Base-by-base conservation (phyloP, 2,797 vertebrate species). In the Neopelma chrysocephalum region DNA sequence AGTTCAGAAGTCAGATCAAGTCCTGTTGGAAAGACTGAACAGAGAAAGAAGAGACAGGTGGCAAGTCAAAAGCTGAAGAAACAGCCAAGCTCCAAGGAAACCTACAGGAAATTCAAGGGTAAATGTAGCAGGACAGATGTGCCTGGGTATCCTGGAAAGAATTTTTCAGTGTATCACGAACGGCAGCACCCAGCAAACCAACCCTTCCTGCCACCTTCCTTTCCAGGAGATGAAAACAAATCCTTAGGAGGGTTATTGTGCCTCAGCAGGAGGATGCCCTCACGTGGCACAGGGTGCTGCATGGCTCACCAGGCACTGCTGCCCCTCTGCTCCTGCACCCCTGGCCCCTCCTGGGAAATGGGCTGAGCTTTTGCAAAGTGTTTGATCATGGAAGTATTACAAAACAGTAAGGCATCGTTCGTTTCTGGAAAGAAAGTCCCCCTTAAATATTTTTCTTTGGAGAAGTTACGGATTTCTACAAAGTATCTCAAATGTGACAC, bases 221-320 rank as follows among this genome's bases (percentile, higher is more conserved):
- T 88, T 60, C 62, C 80, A 56, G 54, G 23, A 82, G 23, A 20
- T 19, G 31, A 19, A n/a, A 69, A 38, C 12, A 19, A 40, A 71
- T 43, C 34, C 62, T 34, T 25, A 3, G 14, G 31, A 15, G 50
- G 21, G 25, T 27, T 57, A 3, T 11, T 42, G 21, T 80, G 3
- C 25, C 65, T 40, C 7, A 17, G 43, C 29, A 53, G 82, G 20
- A 60, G 42, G 56, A 64, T 43, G 47, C 36, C 36, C 54, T 57
- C 29, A 1, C 0, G 0, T 2, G 3, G 47, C 42, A 2, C 43
- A 16, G 7, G 2, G 25, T 12, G 51, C 73, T 36, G 16, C 8
- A 0, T 9, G 31, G 17, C 45, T 75, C 45, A 7, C 34, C 27
- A 65, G n/a, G 4, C 47, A 14, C n/a, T 11, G 13, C 19, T 15